Evolutionary conservation across 2,797 vertebrate species (phyloP).

Genomic region (Merluccius polli): DNA sequence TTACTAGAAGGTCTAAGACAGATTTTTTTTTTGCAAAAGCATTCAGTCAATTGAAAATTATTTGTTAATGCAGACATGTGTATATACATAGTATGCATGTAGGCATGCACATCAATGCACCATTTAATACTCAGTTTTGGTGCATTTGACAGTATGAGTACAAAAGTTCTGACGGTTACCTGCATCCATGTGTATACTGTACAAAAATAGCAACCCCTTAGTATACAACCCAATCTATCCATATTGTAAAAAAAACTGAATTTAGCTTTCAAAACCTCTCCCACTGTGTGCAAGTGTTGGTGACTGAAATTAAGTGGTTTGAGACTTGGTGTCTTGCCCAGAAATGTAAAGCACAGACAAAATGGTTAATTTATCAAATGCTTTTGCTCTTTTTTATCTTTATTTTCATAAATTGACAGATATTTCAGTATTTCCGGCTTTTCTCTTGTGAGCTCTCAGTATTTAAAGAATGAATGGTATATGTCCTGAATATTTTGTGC

Average conservation of each 20-base stretch:
- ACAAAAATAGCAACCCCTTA: conserved; percentile 69
- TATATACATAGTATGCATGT: conserved; percentile 70
- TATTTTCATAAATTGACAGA: conserved; percentile 51
- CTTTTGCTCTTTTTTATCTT: conserved; percentile 35
- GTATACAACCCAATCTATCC: conserved; percentile 62
- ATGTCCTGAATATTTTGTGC: conserved; percentile 53
- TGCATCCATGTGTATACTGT: conserved; percentile 73
- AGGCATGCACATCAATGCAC: conserved; percentile 69
- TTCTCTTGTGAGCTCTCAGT: conserved; percentile 41
- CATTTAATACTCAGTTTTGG: conserved; percentile 74
- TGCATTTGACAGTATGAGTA: conserved; percentile 76
- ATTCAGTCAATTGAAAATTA: conserved; percentile 71
- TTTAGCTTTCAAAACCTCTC: conserved; percentile 51
- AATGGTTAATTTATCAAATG: conserved; percentile 43
- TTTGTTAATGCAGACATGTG: conserved; percentile 65
- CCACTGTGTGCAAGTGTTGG: conserved; percentile 47
- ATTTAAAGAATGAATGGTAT: conserved; percentile 49
- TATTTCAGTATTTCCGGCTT: conserved; percentile 50
- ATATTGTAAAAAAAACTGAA: conserved; percentile 65
- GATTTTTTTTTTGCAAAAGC: conserved; percentile 58
- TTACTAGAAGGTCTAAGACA: conserved; percentile 71
- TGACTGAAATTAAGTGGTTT: conserved; percentile 43
- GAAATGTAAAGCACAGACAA: conserved; percentile 48
- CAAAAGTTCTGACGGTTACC: conserved; percentile 68
- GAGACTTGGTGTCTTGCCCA: conserved; percentile 51